These are phyloP conservation scores for Tolypeutes matacus DNA, from an alignment of 2,797 vertebrate species.

Conservation along the genomic window DNA sequence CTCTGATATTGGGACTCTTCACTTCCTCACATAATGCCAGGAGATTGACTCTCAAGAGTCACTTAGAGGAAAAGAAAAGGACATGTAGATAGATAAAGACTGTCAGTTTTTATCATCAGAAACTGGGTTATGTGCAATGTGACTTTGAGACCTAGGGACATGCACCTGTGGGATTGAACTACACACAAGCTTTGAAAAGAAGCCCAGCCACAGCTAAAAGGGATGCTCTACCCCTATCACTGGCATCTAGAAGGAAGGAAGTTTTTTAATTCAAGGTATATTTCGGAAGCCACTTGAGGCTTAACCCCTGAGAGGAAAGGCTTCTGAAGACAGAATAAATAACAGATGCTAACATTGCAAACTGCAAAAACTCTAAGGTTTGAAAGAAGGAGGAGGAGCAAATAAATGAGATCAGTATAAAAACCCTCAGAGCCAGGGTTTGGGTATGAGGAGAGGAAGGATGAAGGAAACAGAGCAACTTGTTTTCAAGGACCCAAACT, in stretches of 20 bases:
- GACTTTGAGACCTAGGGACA: background rate
- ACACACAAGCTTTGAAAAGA: background rate
- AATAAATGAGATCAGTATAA: background rate
- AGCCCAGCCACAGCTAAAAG: background rate
- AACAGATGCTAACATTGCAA: background rate
- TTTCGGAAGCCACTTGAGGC: background rate
- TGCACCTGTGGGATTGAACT: background rate
- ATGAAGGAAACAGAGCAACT: background rate
- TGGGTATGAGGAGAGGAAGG: background rate
- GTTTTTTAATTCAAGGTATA: background rate
- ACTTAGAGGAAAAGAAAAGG: conserved; percentile 1
- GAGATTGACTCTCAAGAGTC: conserved; percentile 53
- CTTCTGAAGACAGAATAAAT: background rate
- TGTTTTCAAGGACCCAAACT: background rate
- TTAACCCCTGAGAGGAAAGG: conserved; percentile 12
- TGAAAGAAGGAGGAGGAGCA: conserved; percentile 21
- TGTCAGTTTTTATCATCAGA: background rate
- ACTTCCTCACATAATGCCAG: background rate
- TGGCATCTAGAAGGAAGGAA: background rate
- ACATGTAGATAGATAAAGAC: background rate
- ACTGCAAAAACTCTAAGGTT: background rate
- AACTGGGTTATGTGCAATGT: background rate
- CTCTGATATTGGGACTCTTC: conserved; percentile 4
- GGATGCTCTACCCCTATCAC: background rate
- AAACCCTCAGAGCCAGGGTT: background rate